Base-by-base conservation (phyloP, 2,888 invertebrate species). In the Hyposoter didymator region DNA sequence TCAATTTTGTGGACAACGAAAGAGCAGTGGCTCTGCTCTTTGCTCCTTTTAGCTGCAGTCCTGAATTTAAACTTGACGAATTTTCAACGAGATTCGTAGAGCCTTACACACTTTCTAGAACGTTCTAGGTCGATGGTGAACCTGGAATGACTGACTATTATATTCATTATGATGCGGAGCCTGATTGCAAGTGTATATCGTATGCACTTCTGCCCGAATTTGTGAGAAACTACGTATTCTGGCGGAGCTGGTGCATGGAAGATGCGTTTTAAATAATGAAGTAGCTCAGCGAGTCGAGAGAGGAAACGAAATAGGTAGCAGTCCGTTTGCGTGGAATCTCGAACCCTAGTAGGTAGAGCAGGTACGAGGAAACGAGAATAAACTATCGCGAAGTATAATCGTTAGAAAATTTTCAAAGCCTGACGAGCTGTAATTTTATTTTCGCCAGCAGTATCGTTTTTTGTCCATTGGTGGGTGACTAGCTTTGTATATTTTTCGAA, bases 191-290 rank as follows among this genome's bases (percentile, higher is more conserved):
- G 43, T 12, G 45, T 14, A 66, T 43, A 67, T 32, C 2, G 0
- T 17, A 67, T 4, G 43, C 43, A 3, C 43, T n/a, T 1, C 12
- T 70, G 62, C 49, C 12, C 47, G 64, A 78, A 78, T 78, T 78
- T 78, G 55, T 28, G 45, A 55, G 28, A 59, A 59, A 78, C 69
- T 43, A 69, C 39, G 35, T 39, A 32, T 45, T 22, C 43, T 1
- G 17, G 17, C 14, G 43, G 52, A 22, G 32, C 32, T 28, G 28
- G 67, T 49, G 76, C 45, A 70, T 70, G 19, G 35, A n/a, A 64
- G 43, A 78, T 78, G 55, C 45, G 59, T 78, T 78, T 78, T 78
- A 78, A 78, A 78, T 78, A 78, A 78, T 78, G 69, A 78, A 78
- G 19, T 17, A 28, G 59, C 59, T 59, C 39, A 12, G 43, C 55